Evolutionary conservation across 2,888 invertebrate genomes (phyloP).

Genomic region (Apomyelois bistriatella): DNA sequence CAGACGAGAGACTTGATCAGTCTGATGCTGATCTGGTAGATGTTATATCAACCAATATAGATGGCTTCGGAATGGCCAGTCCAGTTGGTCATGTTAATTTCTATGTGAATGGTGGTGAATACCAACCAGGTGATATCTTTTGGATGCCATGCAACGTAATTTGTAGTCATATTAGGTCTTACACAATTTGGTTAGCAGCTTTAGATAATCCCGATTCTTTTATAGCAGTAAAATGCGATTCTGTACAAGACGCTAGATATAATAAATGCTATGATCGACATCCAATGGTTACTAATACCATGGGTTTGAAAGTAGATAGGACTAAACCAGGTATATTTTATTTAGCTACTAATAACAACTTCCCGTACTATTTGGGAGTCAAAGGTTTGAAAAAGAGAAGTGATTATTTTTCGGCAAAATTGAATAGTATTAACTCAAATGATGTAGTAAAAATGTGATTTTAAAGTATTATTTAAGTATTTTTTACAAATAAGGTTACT

Average conservation of each 20-base stretch:
- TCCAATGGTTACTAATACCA: conserved; percentile 23
- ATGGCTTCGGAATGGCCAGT: conserved; percentile 27
- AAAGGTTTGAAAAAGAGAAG: conserved; percentile 32
- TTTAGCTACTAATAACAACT: conserved; percentile 26
- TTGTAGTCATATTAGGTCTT: conserved; percentile 34
- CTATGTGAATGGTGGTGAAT: conserved; percentile 17
- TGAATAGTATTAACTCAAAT: background rate
- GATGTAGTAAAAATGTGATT: conserved; percentile 12
- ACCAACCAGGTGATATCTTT: conserved; percentile 32
- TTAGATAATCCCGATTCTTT: conserved; percentile 29
- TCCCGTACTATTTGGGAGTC: conserved; percentile 35
- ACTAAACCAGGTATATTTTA: conserved; percentile 34
- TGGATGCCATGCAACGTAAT: conserved; percentile 30
- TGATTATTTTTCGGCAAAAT: conserved; percentile 20
- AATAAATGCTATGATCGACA: conserved; percentile 30
- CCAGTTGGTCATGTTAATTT: conserved; percentile 26
- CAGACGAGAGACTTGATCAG: conserved; percentile 28
- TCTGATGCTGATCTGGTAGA: conserved; percentile 32
- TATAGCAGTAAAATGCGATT: conserved; percentile 35
- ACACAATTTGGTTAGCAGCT: conserved; percentile 31
- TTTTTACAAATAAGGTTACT: background rate
- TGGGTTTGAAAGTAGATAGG: conserved; percentile 30
- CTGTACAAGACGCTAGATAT: conserved; percentile 37
- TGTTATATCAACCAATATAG: conserved; percentile 28
- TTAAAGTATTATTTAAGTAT: background rate